Base-by-base conservation (phyloP, 2,888 invertebrate genomes). In the Eupithecia inturbata region DNA sequence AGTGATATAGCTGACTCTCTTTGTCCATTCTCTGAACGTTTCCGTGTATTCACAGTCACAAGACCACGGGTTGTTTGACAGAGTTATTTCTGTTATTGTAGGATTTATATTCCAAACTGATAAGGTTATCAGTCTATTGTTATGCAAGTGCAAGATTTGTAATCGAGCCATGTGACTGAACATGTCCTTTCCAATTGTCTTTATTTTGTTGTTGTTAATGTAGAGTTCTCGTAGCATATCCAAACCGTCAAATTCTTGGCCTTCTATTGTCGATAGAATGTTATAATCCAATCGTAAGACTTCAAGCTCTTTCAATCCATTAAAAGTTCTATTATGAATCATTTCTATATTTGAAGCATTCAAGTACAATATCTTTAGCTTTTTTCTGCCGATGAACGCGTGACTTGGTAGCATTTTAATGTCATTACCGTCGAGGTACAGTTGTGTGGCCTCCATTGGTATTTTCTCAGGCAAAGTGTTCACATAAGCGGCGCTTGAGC, bases 381-480 rank as follows among this genome's bases (percentile, higher is more conserved):
- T 96, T 92, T 97, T 97, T 80, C 97, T 95, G 6, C 97, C 98
- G 82, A 98, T 97, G 90, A 98, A 98, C 62, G 97, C 97, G 92
- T 98, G 97, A 89, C 97, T 97, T 80, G 96, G 96, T 72, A 98
- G 95, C 73, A 96, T 95, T 83, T 96, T 95, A 82, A 98, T 95
- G 88, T 97, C 96, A 90, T 98, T 97, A 78, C 98, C 98, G 89
- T 98, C 98, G 77, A 98, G 95, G 87, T 97, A 97, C 80, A 98
- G 95, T 87, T 97, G 96, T n/a, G 98, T 98, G 75, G 98, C 97
- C 87, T 98, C 97, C 97, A 98, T 98, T 14, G 98, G 98, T 87
- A 98, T 97, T 92, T 96, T 96, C 80, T 97, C 97, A 28, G 97
- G 97, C 81, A 98, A 94, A 84, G 94, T 95, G 84, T 95, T 95